Evolutionary conservation across 2,888 invertebrate genomes (phyloP), one percentile per base, ranked within the genome.

Genomic region (Lithophane socia): DNA sequence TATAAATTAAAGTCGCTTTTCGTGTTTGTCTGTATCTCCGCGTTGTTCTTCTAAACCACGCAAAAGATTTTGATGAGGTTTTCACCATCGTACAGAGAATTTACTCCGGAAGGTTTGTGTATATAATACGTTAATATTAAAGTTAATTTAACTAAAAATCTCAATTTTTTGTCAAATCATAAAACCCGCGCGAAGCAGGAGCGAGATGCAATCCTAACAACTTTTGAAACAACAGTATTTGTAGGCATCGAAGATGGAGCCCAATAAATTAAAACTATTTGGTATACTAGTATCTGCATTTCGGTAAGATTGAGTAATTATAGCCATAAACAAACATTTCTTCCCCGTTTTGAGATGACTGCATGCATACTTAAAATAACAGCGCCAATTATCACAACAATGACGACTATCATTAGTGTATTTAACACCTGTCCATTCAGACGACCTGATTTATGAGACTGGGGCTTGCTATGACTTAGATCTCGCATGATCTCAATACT

Each of bases 391-490:
- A 79, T n/a, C 56, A 71, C 56, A 37, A 69, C 52, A 61, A 58
- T 21, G 42, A 60, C 29, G n/a, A 49, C 24, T 44, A 18, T 18
- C 49, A 56, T 61, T 78, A 78, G 60, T n/a, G n/a, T 52, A 18
- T 83, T 72, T 68, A 65, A 13, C 65, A 66, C 49, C n/a, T 37
- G 37, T 42, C 37, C 12, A 73, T 65, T 63, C 8, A 42, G 67
- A 77, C 12, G 21, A 63, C 66, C 58, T 54, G 18, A 60, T 52
- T 82, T 68, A 4, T 65, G 37, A 37, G 37, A 8, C 42, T 29
- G n/a, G 56, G 13, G n/a, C 42, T 42, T 12, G 54, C 63, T 56
- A 42, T 2, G 29, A 60, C 1, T 67, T n/a, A 21, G 8, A 63
- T 47, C 9, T 52, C 1, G 16, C 29, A 67, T 54, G 3, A 54